Base-by-base conservation (phyloP, 2,888 invertebrate genomes). In the Anthophora plumipes region DNA sequence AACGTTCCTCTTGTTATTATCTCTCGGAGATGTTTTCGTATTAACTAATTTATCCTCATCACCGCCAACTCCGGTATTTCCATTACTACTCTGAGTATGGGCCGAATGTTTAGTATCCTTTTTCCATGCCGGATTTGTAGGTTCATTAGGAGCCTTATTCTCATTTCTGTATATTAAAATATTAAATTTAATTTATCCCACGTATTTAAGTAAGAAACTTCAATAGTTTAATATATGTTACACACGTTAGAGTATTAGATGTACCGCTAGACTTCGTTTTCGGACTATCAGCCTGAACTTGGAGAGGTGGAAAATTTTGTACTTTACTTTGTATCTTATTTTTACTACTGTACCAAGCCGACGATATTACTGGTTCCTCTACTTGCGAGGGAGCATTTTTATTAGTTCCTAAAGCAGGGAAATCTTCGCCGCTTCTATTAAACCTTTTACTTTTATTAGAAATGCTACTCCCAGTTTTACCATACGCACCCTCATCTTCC, bases 401-500 rank as follows among this genome's bases (percentile, higher is more conserved):
- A 66, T 69, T 87, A 64, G 82, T 61, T 74, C 81, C 86, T 0
- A 95, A 91, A 14, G 95, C 95, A 0, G 95, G 95, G 93, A 95
- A 95, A 84, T 95, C 95, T 85, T 95, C 95, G 0, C 94, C 94
- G 77, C 93, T 90, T 84, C 90, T 89, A 77, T 91, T 85, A 86
- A 93, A 90, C 81, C 87, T 90, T 73, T 80, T 85, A 64, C 86
- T 89, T 77, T 92, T 93, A 59, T 85, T 90, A 54, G 90, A 84
- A 55, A 89, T 88, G 52, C 88, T 87, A 50, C 90, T 91, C 22
- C 93, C 89, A 20, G 94, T 93, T 85, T 97, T 96, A 25, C 95
- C 94, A 92, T 98, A 98, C 0, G 98, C 98, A 91, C 97, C 97
- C 92, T 97, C 98, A 91, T 98, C 98, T 91, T 98, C 98, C 98